Percentiles rank a stretch among this genome's conserved stretches.
These are phyloP conservation scores for Mythimna impura DNA, from an alignment of 2,888 invertebrate genomes.

Conservation along the genomic window DNA sequence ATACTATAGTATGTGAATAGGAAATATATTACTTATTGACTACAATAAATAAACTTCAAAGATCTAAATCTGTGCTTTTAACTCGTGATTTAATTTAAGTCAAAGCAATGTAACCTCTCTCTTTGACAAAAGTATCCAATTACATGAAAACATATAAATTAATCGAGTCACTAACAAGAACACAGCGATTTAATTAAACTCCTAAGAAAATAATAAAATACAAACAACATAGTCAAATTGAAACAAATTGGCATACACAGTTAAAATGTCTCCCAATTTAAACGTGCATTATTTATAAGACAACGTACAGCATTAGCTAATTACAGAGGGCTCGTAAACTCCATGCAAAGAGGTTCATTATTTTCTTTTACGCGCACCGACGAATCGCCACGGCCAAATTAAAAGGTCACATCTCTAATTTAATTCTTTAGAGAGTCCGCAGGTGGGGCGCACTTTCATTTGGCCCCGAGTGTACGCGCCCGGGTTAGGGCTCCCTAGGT, in stretches of 20 bases:
- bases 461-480: conserved; percentile 37
- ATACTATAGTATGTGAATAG: background rate
- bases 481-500: conserved; percentile 34
- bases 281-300: conserved; percentile 63
- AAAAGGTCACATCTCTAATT: conserved; percentile 69
- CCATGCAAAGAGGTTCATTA: conserved; percentile 70
- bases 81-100: conserved; percentile 12
- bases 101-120: background rate
- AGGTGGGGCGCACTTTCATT: conserved; percentile 52
- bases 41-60: background rate
- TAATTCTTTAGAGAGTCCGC: conserved; percentile 63
- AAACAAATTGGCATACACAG: conserved; percentile 57
- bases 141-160: conserved; percentile 28
- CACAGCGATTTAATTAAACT: conserved; percentile 45
- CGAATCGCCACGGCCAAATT: conserved; percentile 63
- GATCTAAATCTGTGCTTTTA: conserved; percentile 1
- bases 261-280: conserved; percentile 62
- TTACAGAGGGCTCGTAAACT: conserved; percentile 66
- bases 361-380: conserved; percentile 66
- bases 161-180: conserved; percentile 33
- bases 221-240: conserved; percentile 33
- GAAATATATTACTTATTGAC: background rate
- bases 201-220: conserved; percentile 45
- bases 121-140: conserved; percentile 22
- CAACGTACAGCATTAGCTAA: conserved; percentile 68